phyloP scores from a whole-genome alignment of 2,113 vertebrate species.

The Atractosteus spatula region DNA sequence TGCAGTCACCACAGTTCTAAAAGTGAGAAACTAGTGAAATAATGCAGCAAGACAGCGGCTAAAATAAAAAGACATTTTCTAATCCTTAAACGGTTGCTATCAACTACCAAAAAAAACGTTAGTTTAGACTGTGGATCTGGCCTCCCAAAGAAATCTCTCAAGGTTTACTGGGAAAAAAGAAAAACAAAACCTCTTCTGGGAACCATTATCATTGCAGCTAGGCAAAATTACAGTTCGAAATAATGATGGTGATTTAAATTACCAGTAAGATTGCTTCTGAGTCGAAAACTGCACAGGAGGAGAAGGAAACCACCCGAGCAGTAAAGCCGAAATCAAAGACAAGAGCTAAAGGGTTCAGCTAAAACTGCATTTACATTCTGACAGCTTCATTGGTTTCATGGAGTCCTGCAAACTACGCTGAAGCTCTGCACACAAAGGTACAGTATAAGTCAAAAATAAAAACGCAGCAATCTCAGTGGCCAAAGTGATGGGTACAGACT shows the following conservation, averaged over 20 bases:
- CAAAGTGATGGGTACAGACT: too few relatives aligned
- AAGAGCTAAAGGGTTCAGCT: not conserved
- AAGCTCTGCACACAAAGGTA: too few relatives aligned
- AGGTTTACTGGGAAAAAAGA: conserved; percentile 2
- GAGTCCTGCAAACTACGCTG: too few relatives aligned
- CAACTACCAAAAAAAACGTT: conserved; percentile 1
- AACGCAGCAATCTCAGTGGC: too few relatives aligned
- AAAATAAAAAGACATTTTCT: not conserved
- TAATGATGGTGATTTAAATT: conserved; percentile 6
- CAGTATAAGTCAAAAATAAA: too few relatives aligned
- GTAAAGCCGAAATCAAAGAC: not conserved
- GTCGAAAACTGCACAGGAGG: not conserved
- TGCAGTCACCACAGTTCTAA: not conserved
- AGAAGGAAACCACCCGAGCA: not conserved
- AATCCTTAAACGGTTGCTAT: not conserved
- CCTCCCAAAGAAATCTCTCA: not conserved
- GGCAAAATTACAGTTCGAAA: conserved; percentile 8
- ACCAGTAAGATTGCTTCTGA: not conserved
- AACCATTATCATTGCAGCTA: not conserved
- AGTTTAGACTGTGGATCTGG: not conserved
- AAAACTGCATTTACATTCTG: not conserved
- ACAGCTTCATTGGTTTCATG: not conserved
- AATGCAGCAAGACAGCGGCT: too few relatives aligned
- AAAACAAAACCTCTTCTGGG: not conserved
- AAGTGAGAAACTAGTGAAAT: not conserved